phyloP scores from a whole-genome alignment of 2,113 vertebrate genomes.

The Carassius carassius region DNA sequence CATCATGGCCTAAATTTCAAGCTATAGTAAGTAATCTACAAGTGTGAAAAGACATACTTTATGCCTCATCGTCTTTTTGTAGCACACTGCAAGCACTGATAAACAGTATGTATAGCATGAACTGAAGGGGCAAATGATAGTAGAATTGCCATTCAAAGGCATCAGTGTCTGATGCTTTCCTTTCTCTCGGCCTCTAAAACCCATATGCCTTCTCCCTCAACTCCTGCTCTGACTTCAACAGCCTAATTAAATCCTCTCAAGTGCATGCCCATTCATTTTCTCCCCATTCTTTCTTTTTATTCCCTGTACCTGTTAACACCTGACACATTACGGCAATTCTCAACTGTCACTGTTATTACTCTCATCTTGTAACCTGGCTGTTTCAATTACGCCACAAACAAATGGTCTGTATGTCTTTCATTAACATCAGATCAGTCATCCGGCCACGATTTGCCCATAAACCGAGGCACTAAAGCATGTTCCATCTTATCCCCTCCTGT shows the following conservation, averaged over 20 bases:
- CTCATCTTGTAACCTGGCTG: slow-evolving; percentile 68
- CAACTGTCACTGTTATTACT: slow-evolving; percentile 61
- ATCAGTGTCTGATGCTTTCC: slow-evolving; percentile 17
- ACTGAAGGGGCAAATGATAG: slow-evolving; percentile 25
- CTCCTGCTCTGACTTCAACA: slow-evolving; percentile 38
- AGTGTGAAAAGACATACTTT: slow-evolving; percentile 42
- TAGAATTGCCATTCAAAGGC: slow-evolving; percentile 27
- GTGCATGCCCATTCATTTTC: neutral
- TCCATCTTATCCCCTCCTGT: slow-evolving; percentile 1
- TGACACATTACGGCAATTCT: slow-evolving; percentile 72
- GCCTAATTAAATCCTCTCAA: slow-evolving; percentile 51
- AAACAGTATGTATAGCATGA: slow-evolving; percentile 22
- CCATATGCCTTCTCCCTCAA: slow-evolving; percentile 37
- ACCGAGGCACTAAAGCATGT: slow-evolving; percentile 7
- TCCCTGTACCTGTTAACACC: slow-evolving; percentile 49
- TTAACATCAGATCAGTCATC: slow-evolving; percentile 78
- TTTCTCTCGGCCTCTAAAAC: neutral
- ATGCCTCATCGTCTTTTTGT: neutral
- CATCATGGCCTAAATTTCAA: slow-evolving; percentile 37
- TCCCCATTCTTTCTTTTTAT: neutral
- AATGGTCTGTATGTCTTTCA: slow-evolving; percentile 83
- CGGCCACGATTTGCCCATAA: slow-evolving; percentile 75
- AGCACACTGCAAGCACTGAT: slow-evolving; percentile 47
- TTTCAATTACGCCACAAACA: slow-evolving; percentile 63
- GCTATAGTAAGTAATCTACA: slow-evolving; percentile 38